These are phyloP conservation scores for Apis dorsata DNA, from an alignment of 1,140 invertebrate genomes.

Conservation along the genomic window DNA sequence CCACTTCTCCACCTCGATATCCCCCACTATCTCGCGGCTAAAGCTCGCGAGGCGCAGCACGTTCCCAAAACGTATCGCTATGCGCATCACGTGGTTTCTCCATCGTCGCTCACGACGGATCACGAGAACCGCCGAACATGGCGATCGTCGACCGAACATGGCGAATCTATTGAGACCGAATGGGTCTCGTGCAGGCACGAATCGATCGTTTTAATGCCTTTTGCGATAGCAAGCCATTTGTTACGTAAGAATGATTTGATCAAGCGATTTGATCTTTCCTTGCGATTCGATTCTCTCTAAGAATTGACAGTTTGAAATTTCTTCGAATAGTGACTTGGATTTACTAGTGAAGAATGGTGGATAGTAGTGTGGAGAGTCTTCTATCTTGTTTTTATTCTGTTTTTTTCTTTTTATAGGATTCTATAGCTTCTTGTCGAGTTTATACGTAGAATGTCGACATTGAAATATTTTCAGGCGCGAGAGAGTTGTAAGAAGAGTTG, in stretches of 20 bases:
- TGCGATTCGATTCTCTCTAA: not conserved
- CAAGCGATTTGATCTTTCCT: not conserved
- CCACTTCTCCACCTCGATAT: not conserved
- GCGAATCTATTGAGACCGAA: slow-evolving; percentile 11
- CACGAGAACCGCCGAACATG: slow-evolving; percentile 42
- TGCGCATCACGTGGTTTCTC: slow-evolving; percentile 40
- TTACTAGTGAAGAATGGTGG: not conserved
- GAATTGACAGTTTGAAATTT: not conserved
- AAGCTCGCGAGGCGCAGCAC: slow-evolving; percentile 40
- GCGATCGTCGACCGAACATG: slow-evolving; percentile 20
- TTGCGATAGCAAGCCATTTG: not conserved
- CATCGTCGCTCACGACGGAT: slow-evolving; percentile 28
- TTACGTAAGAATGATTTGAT: not conserved
- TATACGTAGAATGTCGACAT: not conserved
- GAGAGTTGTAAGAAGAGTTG: not conserved
- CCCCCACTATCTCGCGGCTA: not conserved
- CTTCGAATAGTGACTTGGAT: not conserved
- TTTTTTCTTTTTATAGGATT: not conserved
- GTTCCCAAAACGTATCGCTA: slow-evolving; percentile 48
- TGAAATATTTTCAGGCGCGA: not conserved
- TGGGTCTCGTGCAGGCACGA: not conserved
- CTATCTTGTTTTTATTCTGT: not conserved
- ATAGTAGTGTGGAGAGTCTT: not conserved
- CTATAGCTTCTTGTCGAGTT: not conserved
- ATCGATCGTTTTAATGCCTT: not conserved